phyloP scores from a whole-genome alignment of 1,140 invertebrate species.

The Araneus ventricosus region DNA sequence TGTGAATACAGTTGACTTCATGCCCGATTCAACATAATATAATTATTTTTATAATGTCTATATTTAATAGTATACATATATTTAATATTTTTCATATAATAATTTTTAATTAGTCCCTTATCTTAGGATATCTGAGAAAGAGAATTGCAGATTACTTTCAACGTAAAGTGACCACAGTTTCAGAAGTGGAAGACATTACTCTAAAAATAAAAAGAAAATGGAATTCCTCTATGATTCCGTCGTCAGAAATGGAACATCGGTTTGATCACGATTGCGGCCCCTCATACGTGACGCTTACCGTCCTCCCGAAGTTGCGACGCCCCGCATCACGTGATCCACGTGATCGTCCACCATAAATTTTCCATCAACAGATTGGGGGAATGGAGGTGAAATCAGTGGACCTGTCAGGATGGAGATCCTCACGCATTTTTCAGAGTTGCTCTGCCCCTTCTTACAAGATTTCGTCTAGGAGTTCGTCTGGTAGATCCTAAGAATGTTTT shows the following conservation, averaged over 20 bases:
- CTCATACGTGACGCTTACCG: slow-evolving; percentile 19
- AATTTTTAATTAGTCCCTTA: too few species aligned
- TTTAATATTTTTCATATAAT: too few species aligned
- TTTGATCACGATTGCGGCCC: slow-evolving; percentile 36
- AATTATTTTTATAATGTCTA: too few species aligned
- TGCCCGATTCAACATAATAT: too few species aligned
- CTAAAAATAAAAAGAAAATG: not conserved
- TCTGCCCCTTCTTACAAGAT: not conserved
- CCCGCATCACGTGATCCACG: slow-evolving; percentile 59
- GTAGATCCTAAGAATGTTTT: not conserved
- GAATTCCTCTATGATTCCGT: slow-evolving; percentile 25
- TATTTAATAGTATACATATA: too few species aligned
- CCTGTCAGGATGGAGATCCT: not conserved
- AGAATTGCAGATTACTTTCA: not conserved
- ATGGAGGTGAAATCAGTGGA: slow-evolving; percentile 38
- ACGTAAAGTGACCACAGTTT: slow-evolving; percentile 4
- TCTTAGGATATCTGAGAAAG: too few species aligned
- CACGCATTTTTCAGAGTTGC: not conserved
- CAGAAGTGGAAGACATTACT: slow-evolving; percentile 17
- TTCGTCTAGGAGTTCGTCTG: not conserved
- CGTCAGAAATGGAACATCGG: slow-evolving; percentile 34
- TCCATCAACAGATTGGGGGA: slow-evolving; percentile 68
- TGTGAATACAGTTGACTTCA: too few species aligned
- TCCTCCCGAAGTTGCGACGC: not conserved
- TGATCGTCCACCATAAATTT: slow-evolving; percentile 57